A percentile compares a stretch with the other conserved stretches of the same genome.
Evolutionary conservation across 2,888 invertebrate genomes (phyloP).

Genomic region (Cheilosia impressa): DNA sequence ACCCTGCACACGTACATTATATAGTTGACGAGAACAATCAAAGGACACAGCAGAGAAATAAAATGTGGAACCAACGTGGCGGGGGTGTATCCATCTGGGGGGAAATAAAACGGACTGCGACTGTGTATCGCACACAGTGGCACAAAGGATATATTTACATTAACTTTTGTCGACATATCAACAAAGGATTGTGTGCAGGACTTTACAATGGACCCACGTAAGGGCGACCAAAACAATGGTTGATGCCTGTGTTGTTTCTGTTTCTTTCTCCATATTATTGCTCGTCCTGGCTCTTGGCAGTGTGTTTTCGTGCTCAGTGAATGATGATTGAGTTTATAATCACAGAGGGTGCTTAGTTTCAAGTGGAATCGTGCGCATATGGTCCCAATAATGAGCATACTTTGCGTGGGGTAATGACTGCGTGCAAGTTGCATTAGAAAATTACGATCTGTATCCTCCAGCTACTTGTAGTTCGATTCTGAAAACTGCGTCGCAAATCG

Average conservation of each 20-base stretch:
- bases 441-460: no score
- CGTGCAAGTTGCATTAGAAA: no score
- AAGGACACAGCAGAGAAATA: conserved; percentile 34
- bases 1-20: conserved; percentile 11
- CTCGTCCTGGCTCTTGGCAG: background rate
- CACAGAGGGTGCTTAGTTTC: no score
- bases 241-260: background rate
- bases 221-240: background rate
- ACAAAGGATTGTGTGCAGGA: conserved; percentile 48
- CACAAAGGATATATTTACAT: conserved; percentile 49
- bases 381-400: no score
- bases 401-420: no score
- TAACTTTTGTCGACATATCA: conserved; percentile 52
- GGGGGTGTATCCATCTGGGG: background rate
- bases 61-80: background rate
- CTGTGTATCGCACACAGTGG: conserved; percentile 6
- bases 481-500: no score
- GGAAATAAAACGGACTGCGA: conserved; percentile 1
- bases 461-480: no score
- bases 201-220: conserved; percentile 25
- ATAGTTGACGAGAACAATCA: conserved; percentile 29
- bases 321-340: no score
- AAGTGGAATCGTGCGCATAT: no score
- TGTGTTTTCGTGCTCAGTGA: background rate
- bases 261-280: background rate